A percentile compares a stretch with the other conserved stretches of the same genome.
These are phyloP conservation scores for Scatophagus argus DNA, from an alignment of 2,113 vertebrate genomes.

Conservation along the genomic window DNA sequence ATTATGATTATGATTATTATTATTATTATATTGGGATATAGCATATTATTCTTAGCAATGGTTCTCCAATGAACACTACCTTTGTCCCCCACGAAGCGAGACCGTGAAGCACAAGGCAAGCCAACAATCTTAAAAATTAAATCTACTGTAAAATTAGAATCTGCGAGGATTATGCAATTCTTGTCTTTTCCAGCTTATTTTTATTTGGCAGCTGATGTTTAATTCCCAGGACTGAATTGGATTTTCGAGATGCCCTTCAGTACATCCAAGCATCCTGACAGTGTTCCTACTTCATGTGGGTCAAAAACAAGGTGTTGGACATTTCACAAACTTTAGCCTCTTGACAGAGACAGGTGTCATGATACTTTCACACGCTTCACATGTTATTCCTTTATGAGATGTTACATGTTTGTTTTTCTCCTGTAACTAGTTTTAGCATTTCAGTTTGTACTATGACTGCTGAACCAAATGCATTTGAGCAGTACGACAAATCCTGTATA, in stretches of 20 bases:
- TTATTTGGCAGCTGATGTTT: constrained; percentile 11
- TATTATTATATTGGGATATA: constrained; percentile 74
- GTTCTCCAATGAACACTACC: constrained; percentile 79
- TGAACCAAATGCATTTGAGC: constrained; percentile 80
- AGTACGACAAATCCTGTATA: constrained; percentile 69
- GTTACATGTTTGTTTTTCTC: constrained; percentile 68
- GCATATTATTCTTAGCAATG: constrained; percentile 72
- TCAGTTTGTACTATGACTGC: constrained; percentile 71
- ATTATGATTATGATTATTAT: constrained; percentile 62
- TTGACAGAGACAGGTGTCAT: constrained; percentile 42
- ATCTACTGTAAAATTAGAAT: constrained; percentile 41
- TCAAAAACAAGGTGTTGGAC: constrained; percentile 37
- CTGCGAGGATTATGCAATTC: constrained; percentile 47
- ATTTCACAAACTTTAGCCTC: constrained; percentile 49
- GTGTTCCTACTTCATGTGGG: constrained; percentile 2
- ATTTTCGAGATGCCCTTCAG: constrained; percentile 36
- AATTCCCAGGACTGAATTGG: constrained; percentile 41
- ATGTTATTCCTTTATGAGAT: constrained; percentile 70
- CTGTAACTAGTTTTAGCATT: constrained; percentile 75
- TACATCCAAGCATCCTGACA: constrained; percentile 16
- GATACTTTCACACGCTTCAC: constrained; percentile 69
- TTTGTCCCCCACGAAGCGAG: constrained; percentile 51
- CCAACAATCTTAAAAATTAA: constrained; percentile 54
- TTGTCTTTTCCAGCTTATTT: neutral
- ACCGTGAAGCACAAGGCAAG: constrained; percentile 79